Percentiles rank a stretch among this genome's conserved stretches.
Conservation (phyloP, 92 coral and sea anemone species). For the Phenganax stokvisi region DNA sequence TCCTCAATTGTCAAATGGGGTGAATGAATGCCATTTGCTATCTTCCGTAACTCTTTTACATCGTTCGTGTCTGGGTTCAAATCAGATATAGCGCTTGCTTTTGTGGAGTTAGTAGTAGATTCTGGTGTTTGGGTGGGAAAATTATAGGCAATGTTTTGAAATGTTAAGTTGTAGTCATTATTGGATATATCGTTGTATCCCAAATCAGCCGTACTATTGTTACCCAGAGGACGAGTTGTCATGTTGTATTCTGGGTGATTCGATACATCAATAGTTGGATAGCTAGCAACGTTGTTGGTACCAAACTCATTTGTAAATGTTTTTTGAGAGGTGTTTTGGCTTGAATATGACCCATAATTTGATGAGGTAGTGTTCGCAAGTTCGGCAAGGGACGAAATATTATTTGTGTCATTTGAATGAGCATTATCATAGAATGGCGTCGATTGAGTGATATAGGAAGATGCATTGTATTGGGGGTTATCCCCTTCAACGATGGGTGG, state of each 20-base stretch:
- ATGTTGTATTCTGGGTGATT: slow-evolving; percentile 31
- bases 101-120: neutral
- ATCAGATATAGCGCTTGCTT: neutral
- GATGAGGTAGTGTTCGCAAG: neutral
- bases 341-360: neutral
- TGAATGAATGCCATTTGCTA: neutral
- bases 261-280: neutral
- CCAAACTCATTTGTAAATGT: neutral
- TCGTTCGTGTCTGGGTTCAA: neutral
- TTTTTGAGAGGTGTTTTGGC: neutral
- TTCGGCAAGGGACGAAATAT: neutral
- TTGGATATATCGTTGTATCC: slow-evolving; percentile 10
- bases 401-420: neutral
- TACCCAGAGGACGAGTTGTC: slow-evolving; percentile 10
- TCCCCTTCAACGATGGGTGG: neutral
- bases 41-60: slow-evolving; percentile 11
- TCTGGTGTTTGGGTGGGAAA: neutral
- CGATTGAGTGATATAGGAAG: neutral
- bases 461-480: neutral
- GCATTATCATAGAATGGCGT: neutral
- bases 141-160: slow-evolving; percentile 26
- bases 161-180: slow-evolving; percentile 23
- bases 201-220: neutral
- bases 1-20: slow-evolving; percentile 27
- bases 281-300: neutral